phyloP scores from a whole-genome alignment of 2,888 invertebrate species.

The Carabus problematicus region DNA sequence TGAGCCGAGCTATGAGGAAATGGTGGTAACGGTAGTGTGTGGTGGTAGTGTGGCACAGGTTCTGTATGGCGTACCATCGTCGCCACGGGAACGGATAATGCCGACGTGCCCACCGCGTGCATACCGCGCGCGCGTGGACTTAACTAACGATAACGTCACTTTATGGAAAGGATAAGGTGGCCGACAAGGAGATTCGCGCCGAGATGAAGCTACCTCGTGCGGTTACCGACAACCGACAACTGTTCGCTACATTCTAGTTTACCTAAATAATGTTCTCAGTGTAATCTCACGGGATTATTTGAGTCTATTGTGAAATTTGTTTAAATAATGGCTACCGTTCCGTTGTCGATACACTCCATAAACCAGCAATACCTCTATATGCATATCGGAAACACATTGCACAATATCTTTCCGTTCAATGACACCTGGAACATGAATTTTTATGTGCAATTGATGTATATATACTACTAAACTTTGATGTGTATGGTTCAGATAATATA shows the following conservation, averaged over 20 bases:
- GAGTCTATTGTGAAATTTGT: slow-evolving; percentile 6
- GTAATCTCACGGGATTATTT: slow-evolving; percentile 8
- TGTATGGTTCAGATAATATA: too few species aligned
- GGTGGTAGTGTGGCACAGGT: background rate
- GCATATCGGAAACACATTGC: too few species aligned
- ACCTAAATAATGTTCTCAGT: slow-evolving; percentile 14
- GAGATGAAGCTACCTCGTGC: slow-evolving; percentile 9
- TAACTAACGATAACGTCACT: slow-evolving; percentile 34
- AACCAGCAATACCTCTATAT: too few species aligned
- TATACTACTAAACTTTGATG: too few species aligned
- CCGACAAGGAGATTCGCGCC: slow-evolving; percentile 1
- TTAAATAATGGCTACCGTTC: background rate
- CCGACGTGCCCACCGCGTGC: background rate
- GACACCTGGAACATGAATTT: too few species aligned
- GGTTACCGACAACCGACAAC: background rate
- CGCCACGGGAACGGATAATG: slow-evolving; percentile 8
- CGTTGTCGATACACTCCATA: background rate
- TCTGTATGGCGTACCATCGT: background rate
- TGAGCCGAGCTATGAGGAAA: background rate
- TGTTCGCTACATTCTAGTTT: slow-evolving; percentile 5
- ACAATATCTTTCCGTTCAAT: too few species aligned
- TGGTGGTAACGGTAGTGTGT: background rate
- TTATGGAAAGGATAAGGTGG: slow-evolving; percentile 20
- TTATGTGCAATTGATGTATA: too few species aligned
- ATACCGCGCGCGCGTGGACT: slow-evolving; percentile 3